Percentiles rank a stretch among this genome's conserved stretches.
Evolutionary conservation across 2,888 invertebrate genomes (phyloP).

Genomic region (Phyto melanocephala): DNA sequence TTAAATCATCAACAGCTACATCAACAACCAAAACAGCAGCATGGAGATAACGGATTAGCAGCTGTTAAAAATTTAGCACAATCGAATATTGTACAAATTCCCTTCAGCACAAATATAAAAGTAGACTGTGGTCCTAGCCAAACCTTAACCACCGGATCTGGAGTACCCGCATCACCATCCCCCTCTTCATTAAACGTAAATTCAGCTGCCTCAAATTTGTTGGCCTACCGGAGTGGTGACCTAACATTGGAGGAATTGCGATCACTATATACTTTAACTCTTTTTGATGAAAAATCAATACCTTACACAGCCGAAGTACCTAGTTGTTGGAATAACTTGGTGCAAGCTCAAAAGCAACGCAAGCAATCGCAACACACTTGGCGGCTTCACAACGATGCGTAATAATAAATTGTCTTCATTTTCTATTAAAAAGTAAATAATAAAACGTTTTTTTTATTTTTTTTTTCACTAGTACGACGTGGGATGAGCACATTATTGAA

Average conservation of each 20-base stretch:
- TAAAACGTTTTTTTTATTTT: not conserved
- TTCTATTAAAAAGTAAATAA: no score
- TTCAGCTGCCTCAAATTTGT: slow-evolving; percentile 73
- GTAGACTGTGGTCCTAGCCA: slow-evolving; percentile 62
- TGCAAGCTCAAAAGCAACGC: slow-evolving; percentile 93
- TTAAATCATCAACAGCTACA: slow-evolving; percentile 28
- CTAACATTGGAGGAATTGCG: slow-evolving; percentile 83
- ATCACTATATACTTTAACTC: slow-evolving; percentile 86
- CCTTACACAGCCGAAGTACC: slow-evolving; percentile 93
- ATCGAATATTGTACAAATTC: slow-evolving; percentile 2
- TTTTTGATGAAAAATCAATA: slow-evolving; percentile 83
- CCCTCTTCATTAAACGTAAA: slow-evolving; percentile 70
- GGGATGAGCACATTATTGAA: slow-evolving; percentile 96
- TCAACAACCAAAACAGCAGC: slow-evolving; percentile 22
- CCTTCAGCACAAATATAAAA: slow-evolving; percentile 50
- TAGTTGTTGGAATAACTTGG: slow-evolving; percentile 95
- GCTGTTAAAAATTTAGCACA: slow-evolving; percentile 9
- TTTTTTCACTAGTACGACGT: slow-evolving; percentile 82
- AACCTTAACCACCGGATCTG: not conserved
- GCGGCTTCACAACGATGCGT: slow-evolving; percentile 92
- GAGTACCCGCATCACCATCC: slow-evolving; percentile 70
- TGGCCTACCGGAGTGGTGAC: slow-evolving; percentile 82
- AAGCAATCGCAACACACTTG: slow-evolving; percentile 94
- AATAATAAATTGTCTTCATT: slow-evolving; percentile 67
- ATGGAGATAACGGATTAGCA: not conserved